Evolutionary conservation across 2,888 invertebrate genomes (phyloP).

Genomic region (Taphrorychus bicolor): DNA sequence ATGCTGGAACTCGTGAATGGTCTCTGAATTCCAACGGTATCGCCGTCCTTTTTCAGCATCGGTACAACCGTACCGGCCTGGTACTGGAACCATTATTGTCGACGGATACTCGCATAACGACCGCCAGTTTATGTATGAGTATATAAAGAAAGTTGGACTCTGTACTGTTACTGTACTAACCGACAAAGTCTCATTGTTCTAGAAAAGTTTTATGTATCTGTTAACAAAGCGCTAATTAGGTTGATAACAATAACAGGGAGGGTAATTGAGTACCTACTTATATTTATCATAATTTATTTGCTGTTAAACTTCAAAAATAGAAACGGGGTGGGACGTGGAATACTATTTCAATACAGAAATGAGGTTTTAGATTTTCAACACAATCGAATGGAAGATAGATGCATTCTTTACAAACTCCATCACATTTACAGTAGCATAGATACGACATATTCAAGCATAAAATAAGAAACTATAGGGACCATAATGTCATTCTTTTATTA

Average conservation of each 20-base stretch:
- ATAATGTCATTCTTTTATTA: too few relatives aligned
- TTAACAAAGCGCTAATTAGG: neutral
- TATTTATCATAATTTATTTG: too few relatives aligned
- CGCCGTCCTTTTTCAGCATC: slow-evolving; percentile 45
- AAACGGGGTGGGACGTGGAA: too few relatives aligned
- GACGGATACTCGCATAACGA: slow-evolving; percentile 10
- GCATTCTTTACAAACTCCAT: too few relatives aligned
- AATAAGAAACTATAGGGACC: too few relatives aligned
- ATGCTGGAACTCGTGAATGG: slow-evolving; percentile 61
- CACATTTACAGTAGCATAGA: too few relatives aligned
- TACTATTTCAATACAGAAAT: too few relatives aligned
- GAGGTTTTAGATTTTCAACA: too few relatives aligned
- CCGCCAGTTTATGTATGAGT: slow-evolving; percentile 1
- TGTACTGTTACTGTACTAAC: slow-evolving; percentile 20
- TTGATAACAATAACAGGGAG: neutral
- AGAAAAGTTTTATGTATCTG: neutral
- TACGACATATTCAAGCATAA: too few relatives aligned
- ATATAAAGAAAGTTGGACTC: slow-evolving; percentile 29
- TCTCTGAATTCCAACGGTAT: slow-evolving; percentile 54
- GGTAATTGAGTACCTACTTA: too few relatives aligned
- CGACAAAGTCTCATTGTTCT: neutral
- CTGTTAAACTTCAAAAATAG: too few relatives aligned
- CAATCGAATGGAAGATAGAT: too few relatives aligned
- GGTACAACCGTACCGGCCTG: slow-evolving; percentile 46
- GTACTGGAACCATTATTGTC: slow-evolving; percentile 32